Conservation (phyloP, 2,888 invertebrate genomes). For the Syrphus vitripennis region DNA sequence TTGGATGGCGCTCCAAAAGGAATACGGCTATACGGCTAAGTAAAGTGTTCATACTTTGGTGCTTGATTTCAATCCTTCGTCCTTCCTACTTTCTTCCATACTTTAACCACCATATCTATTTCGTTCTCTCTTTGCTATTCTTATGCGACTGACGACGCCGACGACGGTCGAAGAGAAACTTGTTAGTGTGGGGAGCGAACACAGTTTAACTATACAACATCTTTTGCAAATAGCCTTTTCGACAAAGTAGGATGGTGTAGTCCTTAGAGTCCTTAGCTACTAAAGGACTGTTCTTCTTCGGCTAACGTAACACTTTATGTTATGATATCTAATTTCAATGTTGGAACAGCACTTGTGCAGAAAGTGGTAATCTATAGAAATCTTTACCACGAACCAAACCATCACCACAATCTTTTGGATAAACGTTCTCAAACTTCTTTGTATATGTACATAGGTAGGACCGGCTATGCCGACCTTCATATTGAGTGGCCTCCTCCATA, state of each 20-base stretch:
- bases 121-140: too few relatives aligned
- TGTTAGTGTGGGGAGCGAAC: conserved; percentile 13
- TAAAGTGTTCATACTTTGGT: conserved; percentile 30
- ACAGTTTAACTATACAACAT: conserved; percentile 59
- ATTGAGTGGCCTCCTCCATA: background rate
- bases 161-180: too few relatives aligned
- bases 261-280: conserved; percentile 40
- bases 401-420: background rate
- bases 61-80: conserved; percentile 41
- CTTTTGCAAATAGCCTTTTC: conserved; percentile 66
- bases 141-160: too few relatives aligned
- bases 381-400: conserved; percentile 23
- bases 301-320: conserved; percentile 68
- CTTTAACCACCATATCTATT: background rate
- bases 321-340: conserved; percentile 71
- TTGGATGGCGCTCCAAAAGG: conserved; percentile 35
- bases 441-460: background rate
- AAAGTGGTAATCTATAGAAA: conserved; percentile 56
- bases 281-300: conserved; percentile 56
- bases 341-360: conserved; percentile 70
- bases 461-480: too few relatives aligned
- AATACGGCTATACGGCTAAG: conserved; percentile 46
- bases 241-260: conserved; percentile 36
- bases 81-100: background rate
- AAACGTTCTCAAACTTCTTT: conserved; percentile 36